These are phyloP conservation scores for Cerastis leucographa DNA, from an alignment of 2,888 invertebrate species.

Conservation along the genomic window DNA sequence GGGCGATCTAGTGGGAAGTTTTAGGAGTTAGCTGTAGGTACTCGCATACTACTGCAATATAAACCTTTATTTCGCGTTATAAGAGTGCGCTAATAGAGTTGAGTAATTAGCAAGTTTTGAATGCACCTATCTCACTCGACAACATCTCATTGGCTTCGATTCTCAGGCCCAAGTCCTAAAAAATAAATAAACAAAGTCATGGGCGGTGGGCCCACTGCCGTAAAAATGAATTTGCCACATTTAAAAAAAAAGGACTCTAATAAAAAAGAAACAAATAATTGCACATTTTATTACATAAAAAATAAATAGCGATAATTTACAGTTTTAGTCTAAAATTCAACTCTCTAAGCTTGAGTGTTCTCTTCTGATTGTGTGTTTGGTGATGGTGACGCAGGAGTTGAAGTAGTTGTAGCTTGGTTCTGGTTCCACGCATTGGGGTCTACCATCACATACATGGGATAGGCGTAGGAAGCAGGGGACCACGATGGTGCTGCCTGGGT, in stretches of 20 bases:
- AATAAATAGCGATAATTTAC: slow-evolving; percentile 59
- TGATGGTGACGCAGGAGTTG: slow-evolving; percentile 63
- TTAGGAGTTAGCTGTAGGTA: neutral
- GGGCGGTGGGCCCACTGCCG: neutral
- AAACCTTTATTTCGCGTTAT: neutral
- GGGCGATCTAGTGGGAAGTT: neutral
- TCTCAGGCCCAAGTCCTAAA: neutral
- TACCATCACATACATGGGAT: slow-evolving; percentile 85
- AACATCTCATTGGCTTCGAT: neutral
- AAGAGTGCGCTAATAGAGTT: neutral
- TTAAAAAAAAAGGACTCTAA: neutral
- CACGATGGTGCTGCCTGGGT: slow-evolving; percentile 76
- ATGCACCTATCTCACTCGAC: neutral
- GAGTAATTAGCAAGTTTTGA: neutral
- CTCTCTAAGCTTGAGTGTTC: slow-evolving; percentile 50
- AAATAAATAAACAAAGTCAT: neutral
- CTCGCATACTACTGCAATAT: neutral
- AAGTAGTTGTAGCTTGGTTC: slow-evolving; percentile 69
- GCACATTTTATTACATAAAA: slow-evolving; percentile 48
- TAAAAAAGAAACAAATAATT: neutral
- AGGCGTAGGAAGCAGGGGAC: slow-evolving; percentile 78
- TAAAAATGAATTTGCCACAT: neutral
- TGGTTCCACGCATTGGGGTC: slow-evolving; percentile 82
- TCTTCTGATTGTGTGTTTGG: slow-evolving; percentile 57
- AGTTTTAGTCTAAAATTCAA: slow-evolving; percentile 9